Percentiles rank a stretch among this genome's conserved stretches.
These are phyloP conservation scores for Hyppa rectilinea DNA, from an alignment of 2,888 invertebrate genomes.

Conservation along the genomic window DNA sequence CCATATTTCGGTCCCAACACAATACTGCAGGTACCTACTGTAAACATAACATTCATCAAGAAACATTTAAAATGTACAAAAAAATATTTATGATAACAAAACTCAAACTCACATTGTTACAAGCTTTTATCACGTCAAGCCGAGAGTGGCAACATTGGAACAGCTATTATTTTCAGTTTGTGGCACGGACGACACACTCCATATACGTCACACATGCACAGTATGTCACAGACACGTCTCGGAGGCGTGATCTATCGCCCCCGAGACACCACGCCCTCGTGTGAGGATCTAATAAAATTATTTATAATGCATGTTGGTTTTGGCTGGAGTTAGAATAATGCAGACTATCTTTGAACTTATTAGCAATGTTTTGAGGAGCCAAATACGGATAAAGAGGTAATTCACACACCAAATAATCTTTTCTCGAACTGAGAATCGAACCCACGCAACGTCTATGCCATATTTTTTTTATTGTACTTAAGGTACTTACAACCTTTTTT, in stretches of 20 bases:
- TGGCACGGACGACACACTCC: constrained; percentile 29
- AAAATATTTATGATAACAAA: background rate
- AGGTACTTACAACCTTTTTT: too few species aligned
- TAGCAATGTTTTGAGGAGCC: background rate
- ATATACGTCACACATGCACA: constrained; percentile 46
- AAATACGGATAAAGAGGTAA: background rate
- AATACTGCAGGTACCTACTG: background rate
- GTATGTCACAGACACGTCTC: constrained; percentile 33
- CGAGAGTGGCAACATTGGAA: constrained; percentile 17
- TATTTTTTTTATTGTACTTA: too few species aligned
- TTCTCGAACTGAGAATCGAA: background rate
- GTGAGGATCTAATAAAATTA: constrained; percentile 28
- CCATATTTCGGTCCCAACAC: background rate
- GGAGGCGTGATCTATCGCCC: constrained; percentile 45
- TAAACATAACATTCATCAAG: background rate
- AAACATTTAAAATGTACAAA: background rate
- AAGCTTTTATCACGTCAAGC: constrained; percentile 42
- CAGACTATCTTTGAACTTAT: background rate
- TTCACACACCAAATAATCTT: background rate
- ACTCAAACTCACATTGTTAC: constrained; percentile 8
- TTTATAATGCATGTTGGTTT: constrained; percentile 21
- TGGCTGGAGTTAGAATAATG: background rate
- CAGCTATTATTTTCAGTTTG: constrained; percentile 50
- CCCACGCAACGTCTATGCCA: background rate
- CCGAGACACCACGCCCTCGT: constrained; percentile 14